Evolutionary conservation across 2,888 invertebrate species (phyloP), one percentile per base, ranked within the genome.

Genomic region (Epirrhoe alternata): DNA sequence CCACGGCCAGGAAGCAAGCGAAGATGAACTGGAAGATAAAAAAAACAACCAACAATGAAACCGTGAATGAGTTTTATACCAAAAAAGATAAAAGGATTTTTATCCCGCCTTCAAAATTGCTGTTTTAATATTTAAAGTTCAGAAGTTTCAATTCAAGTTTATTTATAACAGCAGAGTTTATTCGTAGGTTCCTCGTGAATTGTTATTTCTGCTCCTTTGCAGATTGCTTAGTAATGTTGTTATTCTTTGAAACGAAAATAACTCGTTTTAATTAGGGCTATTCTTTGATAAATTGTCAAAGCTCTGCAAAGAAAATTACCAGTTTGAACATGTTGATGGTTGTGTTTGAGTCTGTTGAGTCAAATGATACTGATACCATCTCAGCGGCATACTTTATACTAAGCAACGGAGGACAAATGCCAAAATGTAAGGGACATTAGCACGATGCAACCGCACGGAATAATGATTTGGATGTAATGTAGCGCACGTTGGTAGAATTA

Each of bases 1-100:
- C 93, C 62, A 92, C 73, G 50, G 93, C 94, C 82, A 94, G 76
- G 74, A 94, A 81, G 76, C 92, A 94, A 61, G 88, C 86, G 81
- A 94, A 83, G 70, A 86, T 71, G 73, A 85, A 82, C 94, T 94
- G 79, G 8, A 77, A 86, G 66, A 61, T 69, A 73, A 72, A 4
- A 30, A 47, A 42, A 7, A 42, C 42, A 8, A n/a, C n/a, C 14
- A 6, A 16, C 1, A 16, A 14, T 14, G 0, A 42, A 42, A 47
- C 16, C n/a, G n/a, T n/a, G n/a, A n/a, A n/a, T n/a, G n/a, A 47
- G 6, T 1, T 6, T 6, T 47, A 47, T 2, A 42, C 2, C 38
- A 10, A 42, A 42, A 42, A 42, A 42, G 38, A 8, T 8, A 42
- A 42, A 12, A 8, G 35, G 10, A 35, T 3, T 3, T 8, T 7